A percentile compares a stretch with the other conserved stretches of the same genome.
Conservation (phyloP, 2,888 invertebrate genomes). For the Dinocampus coccinellae region DNA sequence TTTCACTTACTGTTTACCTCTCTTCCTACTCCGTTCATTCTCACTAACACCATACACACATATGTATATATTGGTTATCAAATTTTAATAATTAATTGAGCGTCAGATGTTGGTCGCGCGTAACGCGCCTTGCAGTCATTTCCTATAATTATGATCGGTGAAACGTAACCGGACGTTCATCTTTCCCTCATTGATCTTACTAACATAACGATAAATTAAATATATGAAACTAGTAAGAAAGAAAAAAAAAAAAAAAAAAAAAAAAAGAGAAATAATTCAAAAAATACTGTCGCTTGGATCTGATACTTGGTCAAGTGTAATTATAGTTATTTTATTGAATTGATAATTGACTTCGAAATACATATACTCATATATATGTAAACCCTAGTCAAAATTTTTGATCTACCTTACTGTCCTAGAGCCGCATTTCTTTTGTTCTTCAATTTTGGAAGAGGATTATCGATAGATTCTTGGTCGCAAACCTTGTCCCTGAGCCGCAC, state of each 20-base stretch:
- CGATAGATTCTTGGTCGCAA: no score
- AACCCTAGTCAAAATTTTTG: no score
- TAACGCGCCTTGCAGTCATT: conserved; percentile 31
- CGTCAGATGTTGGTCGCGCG: conserved; percentile 29
- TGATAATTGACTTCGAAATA: conserved; percentile 12
- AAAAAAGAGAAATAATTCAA: no score
- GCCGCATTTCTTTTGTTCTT: no score
- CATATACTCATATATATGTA: not conserved
- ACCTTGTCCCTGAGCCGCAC: no score
- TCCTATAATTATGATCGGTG: conserved; percentile 42
- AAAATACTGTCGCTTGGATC: conserved; percentile 12
- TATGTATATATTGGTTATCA: conserved; percentile 41
- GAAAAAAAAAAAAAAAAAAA: no score
- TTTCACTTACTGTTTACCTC: conserved; percentile 20
- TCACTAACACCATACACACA: no score
- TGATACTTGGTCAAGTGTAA: not conserved
- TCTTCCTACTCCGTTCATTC: conserved; percentile 18
- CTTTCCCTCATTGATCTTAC: not conserved
- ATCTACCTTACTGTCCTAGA: no score
- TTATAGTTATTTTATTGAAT: conserved; percentile 32
- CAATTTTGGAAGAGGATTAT: no score
- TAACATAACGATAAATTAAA: not conserved
- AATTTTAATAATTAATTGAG: conserved; percentile 49
- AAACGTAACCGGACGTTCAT: conserved; percentile 34
- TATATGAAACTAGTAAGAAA: no score